Conservation (phyloP, 1,140 invertebrate species). For the Pseudomyrmex cubaensis region DNA sequence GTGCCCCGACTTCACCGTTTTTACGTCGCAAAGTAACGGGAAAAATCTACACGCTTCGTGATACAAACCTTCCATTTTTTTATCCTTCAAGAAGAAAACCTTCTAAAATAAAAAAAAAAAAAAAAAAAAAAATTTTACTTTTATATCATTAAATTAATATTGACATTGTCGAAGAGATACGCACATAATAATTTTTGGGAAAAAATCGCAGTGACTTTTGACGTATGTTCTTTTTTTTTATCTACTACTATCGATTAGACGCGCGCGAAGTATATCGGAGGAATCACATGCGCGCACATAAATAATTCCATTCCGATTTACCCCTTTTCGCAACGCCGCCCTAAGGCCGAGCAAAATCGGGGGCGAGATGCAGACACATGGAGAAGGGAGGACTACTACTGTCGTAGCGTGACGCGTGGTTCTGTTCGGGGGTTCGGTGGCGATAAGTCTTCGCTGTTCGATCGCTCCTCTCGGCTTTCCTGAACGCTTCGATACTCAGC, state of each 20-base stretch:
- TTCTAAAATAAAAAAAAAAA: too few relatives aligned
- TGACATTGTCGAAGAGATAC: background rate
- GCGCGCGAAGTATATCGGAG: constrained; percentile 3
- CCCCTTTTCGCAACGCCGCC: constrained; percentile 76
- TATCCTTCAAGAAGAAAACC: background rate
- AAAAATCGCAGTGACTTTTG: background rate
- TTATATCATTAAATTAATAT: background rate
- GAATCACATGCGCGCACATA: constrained; percentile 66
- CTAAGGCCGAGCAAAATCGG: constrained; percentile 41
- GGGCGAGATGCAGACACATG: constrained; percentile 50
- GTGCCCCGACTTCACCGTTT: constrained; percentile 8
- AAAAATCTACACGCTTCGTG: constrained; percentile 2
- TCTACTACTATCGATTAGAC: constrained; percentile 49
- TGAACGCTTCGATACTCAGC: constrained; percentile 81
- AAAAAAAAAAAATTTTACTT: too few relatives aligned
- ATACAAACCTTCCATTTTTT: background rate
- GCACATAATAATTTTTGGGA: background rate
- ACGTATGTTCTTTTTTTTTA: too few relatives aligned
- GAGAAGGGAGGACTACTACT: constrained; percentile 56
- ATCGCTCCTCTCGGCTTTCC: constrained; percentile 61
- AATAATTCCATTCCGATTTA: constrained; percentile 81
- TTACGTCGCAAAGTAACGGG: constrained; percentile 16
- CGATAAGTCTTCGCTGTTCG: constrained; percentile 71
- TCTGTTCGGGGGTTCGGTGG: constrained; percentile 42
- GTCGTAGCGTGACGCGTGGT: constrained; percentile 24